phyloP scores from a whole-genome alignment of 2,797 vertebrate species.

The Aldrovandia affinis region DNA sequence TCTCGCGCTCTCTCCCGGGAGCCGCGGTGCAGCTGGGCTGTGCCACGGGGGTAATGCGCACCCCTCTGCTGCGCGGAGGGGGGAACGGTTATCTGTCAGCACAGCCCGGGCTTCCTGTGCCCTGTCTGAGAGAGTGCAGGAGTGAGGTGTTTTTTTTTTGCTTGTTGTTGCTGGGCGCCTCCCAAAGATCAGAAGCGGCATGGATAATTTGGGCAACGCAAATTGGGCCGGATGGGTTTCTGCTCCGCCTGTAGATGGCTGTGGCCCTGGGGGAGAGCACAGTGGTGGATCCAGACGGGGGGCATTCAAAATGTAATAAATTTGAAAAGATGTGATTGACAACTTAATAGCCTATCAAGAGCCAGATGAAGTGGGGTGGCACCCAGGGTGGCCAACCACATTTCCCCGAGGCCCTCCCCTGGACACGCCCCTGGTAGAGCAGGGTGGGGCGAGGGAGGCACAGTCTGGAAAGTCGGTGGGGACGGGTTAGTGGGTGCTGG shows the following conservation, averaged over 20 bases:
- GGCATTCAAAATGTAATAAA: no score
- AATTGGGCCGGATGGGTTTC: conserved; percentile 68
- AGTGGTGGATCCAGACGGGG: neutral
- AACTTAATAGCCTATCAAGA: no score
- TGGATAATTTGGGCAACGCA: neutral
- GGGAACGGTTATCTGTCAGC: conserved; percentile 26
- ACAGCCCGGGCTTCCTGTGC: conserved; percentile 32
- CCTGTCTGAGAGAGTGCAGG: neutral
- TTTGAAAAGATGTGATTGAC: no score
- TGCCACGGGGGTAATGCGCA: neutral
- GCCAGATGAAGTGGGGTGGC: no score
- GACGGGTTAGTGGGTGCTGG: neutral
- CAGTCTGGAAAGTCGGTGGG: neutral
- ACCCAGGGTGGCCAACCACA: no score
- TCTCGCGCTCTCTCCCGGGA: neutral
- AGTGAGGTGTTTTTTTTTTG: conserved; percentile 19
- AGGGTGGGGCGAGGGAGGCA: no score
- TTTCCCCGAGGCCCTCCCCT: no score
- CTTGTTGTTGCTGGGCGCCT: conserved; percentile 32
- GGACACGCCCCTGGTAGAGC: no score
- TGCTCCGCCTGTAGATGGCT: conserved; percentile 67
- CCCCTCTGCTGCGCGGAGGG: neutral
- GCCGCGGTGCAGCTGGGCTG: neutral
- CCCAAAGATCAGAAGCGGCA: neutral
- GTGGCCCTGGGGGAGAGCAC: neutral